These are phyloP conservation scores for Paramisgurnus dabryanus DNA, from an alignment of 2,113 vertebrate species.

Conservation along the genomic window DNA sequence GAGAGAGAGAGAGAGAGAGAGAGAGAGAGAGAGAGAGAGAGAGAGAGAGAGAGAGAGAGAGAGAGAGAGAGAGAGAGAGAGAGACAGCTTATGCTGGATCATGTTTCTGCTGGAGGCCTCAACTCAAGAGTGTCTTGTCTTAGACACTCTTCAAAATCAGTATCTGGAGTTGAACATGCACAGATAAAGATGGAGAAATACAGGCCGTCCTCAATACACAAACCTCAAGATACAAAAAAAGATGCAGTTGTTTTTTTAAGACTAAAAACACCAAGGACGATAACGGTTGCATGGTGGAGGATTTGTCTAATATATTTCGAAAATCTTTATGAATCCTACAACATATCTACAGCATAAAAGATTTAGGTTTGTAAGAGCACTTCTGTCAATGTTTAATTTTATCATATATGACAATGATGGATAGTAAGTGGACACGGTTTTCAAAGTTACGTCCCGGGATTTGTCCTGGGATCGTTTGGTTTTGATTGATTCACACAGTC, in stretches of 20 bases:
- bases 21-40: slow-evolving; percentile 30
- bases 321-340: slow-evolving; percentile 2
- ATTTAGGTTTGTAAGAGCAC: too few species aligned
- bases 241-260: slow-evolving; percentile 24
- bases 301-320: slow-evolving; percentile 9
- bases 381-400: too few species aligned
- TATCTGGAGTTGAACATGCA: slow-evolving; percentile 20
- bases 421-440: too few species aligned
- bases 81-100: slow-evolving; percentile 50
- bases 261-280: slow-evolving; percentile 24
- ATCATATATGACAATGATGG: too few species aligned
- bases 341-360: not conserved
- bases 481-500: too few species aligned
- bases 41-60: slow-evolving; percentile 17
- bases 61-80: slow-evolving; percentile 24
- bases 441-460: too few species aligned
- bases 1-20: slow-evolving; percentile 29
- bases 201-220: slow-evolving; percentile 30
- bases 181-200: slow-evolving; percentile 44
- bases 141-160: slow-evolving; percentile 32
- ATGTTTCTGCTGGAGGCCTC: slow-evolving; percentile 54
- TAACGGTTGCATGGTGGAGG: not conserved
- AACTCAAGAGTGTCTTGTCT: slow-evolving; percentile 45
- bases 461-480: too few species aligned
- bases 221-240: slow-evolving; percentile 35